phyloP scores from a whole-genome alignment of 2,797 vertebrate species.

The Pseudochaenichthys georgianus region DNA sequence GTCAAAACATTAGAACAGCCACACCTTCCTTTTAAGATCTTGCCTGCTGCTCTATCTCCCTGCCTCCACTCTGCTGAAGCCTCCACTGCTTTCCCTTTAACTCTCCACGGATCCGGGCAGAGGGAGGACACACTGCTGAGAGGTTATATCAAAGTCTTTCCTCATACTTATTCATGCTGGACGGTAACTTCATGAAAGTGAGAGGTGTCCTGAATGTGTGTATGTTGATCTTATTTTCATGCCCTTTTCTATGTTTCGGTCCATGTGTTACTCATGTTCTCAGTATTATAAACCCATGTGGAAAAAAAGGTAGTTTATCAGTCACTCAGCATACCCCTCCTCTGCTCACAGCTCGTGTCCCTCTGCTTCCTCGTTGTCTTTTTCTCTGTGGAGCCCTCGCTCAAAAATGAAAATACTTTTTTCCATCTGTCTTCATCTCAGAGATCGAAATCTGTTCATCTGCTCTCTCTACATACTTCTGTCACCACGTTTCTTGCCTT shows the following conservation, averaged over 20 bases:
- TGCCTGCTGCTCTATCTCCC: slow-evolving; percentile 88
- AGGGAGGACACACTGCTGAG: slow-evolving; percentile 52
- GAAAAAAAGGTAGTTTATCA: slow-evolving; percentile 24
- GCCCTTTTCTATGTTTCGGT: slow-evolving; percentile 33
- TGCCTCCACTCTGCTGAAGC: slow-evolving; percentile 65
- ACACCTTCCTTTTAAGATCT: slow-evolving; percentile 92
- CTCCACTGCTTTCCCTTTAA: slow-evolving; percentile 54
- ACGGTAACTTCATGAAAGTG: slow-evolving; percentile 21
- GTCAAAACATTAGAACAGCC: slow-evolving; percentile 87
- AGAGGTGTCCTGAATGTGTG: slow-evolving; percentile 15
- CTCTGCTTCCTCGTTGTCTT: slow-evolving; percentile 19
- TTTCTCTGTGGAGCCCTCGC: slow-evolving; percentile 29
- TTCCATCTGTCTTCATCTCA: slow-evolving; percentile 34
- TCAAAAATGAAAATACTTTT: slow-evolving; percentile 38
- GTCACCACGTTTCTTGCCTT: slow-evolving; percentile 38
- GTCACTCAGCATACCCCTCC: slow-evolving; percentile 45
- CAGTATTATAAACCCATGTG: slow-evolving; percentile 2
- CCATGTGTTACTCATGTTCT: not conserved
- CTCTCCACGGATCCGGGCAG: slow-evolving; percentile 47
- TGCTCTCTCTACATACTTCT: slow-evolving; percentile 28
- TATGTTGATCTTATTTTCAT: slow-evolving; percentile 1
- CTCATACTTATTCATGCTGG: slow-evolving; percentile 39
- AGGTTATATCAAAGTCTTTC: slow-evolving; percentile 48
- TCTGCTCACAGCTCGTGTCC: slow-evolving; percentile 28
- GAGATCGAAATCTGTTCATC: slow-evolving; percentile 43